Percentiles rank a stretch among this genome's conserved stretches.
Conservation (phyloP, 2,888 invertebrate species). For the Stenichneumon culpator region DNA sequence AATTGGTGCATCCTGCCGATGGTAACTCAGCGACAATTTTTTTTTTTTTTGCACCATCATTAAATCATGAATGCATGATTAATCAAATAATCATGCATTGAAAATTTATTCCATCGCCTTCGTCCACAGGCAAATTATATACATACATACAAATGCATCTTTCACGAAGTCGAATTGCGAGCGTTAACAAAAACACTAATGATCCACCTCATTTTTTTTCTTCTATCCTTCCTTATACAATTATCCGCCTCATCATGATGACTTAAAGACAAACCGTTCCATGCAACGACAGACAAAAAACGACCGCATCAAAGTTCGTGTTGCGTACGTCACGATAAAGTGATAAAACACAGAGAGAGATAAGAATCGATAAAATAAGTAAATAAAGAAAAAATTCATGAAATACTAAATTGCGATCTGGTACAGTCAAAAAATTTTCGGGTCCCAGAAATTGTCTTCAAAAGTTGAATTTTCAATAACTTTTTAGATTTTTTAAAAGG, state of each 20-base stretch:
- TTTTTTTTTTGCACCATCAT: not conserved
- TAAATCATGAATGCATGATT: too few relatives aligned
- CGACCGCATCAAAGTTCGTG: not conserved
- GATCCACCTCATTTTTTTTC: not conserved
- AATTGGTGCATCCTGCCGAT: conserved; percentile 35
- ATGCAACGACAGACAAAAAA: not conserved
- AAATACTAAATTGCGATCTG: too few relatives aligned
- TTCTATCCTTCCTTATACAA: not conserved
- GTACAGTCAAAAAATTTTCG: too few relatives aligned
- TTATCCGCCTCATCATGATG: not conserved
- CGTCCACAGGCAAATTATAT: not conserved
- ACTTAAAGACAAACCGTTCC: not conserved
- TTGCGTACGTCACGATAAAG: too few relatives aligned
- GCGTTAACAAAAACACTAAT: not conserved
- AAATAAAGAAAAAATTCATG: too few relatives aligned
- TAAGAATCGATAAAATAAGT: not conserved
- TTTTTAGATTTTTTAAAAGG: too few relatives aligned
- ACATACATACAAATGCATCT: too few relatives aligned
- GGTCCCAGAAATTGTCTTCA: too few relatives aligned
- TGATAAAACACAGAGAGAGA: too few relatives aligned
- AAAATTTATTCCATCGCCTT: not conserved
- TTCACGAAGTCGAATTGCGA: not conserved
- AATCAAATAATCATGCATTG: not conserved
- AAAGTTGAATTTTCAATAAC: too few relatives aligned
- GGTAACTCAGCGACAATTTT: not conserved